Base-by-base conservation (phyloP, 2,888 invertebrate genomes). In the Melanostoma scalare region DNA sequence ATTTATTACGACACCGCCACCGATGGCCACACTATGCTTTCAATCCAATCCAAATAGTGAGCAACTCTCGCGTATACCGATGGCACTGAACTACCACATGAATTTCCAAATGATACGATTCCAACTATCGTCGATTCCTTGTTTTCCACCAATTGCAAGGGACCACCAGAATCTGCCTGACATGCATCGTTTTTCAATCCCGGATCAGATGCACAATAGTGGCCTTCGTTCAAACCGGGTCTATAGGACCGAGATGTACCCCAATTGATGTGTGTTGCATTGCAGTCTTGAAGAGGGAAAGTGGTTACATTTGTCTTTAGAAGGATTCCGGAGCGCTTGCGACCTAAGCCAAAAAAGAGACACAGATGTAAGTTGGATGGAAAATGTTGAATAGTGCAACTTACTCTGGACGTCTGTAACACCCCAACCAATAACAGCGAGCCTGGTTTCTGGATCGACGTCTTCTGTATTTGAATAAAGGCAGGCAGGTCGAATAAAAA, bases 341-440 rank as follows among this genome's bases (percentile, higher is more conserved):
- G 79, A 20, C 20, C 20, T 20, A 20, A 35, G 81, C 88, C 86
- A 68, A 42, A 84, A 63, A 63, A 8, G 0, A n/a, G 1, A 50
- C 10, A 6, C 0, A n/a, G 44, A 35, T 36, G 36, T 50, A 30
- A 36, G 5, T 10, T 46, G 44, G 10, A 6, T 10, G 10, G n/a
- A 6, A 46, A 10, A 10, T 10, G 10, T 10, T 46, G 6, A 8
- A 42, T 8, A 3, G 6, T 8, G 3, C 0, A 6, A 85, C 88
- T 85, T 81, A 90, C 90, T 88, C 3, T 77, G 86, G 38, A 65
- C 82, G 74, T 90, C 87, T 10, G 88, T 80, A 0, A 86, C 69
- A 1, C 90, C 90, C 90, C 90, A 90, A 10, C 90, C 90, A 20
- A 89, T 86, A 0, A 89, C 89, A 72, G 82, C 89, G 4, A 90